phyloP scores from a whole-genome alignment of 2,888 invertebrate genomes.

The Hyalella azteca region DNA sequence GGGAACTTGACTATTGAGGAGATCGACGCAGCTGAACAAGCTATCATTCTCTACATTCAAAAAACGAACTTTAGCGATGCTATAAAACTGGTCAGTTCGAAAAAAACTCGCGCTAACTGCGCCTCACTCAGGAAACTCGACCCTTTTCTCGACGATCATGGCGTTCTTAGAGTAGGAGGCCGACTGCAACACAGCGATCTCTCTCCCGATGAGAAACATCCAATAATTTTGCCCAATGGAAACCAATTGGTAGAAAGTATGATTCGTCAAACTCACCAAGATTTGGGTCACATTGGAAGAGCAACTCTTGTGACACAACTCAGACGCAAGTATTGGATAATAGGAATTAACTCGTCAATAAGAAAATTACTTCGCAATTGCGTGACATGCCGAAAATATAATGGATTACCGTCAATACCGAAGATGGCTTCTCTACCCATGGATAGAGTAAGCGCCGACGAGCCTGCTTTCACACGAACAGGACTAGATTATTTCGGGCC shows the following conservation, averaged over 20 bases:
- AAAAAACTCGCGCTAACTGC: neutral
- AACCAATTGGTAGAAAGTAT: neutral
- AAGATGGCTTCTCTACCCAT: slow-evolving; percentile 31
- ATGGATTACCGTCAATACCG: neutral
- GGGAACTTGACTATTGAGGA: neutral
- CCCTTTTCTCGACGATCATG: neutral
- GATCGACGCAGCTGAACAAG: neutral
- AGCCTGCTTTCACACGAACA: neutral
- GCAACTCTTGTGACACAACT: neutral
- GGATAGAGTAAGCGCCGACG: neutral
- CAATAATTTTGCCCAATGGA: neutral
- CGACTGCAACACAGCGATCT: neutral
- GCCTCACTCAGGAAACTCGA: neutral
- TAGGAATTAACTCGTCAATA: neutral
- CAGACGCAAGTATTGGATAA: slow-evolving; percentile 7
- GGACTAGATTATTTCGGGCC: slow-evolving; percentile 35
- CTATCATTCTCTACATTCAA: neutral
- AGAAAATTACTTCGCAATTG: neutral
- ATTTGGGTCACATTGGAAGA: neutral
- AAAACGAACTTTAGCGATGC: neutral
- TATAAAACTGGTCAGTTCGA: neutral
- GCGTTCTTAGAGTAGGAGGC: neutral
- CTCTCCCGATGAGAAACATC: neutral
- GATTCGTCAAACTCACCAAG: neutral
- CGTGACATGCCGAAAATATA: neutral